Evolutionary conservation across 2,113 vertebrate species (phyloP).

Genomic region (Seriola dumerili): DNA sequence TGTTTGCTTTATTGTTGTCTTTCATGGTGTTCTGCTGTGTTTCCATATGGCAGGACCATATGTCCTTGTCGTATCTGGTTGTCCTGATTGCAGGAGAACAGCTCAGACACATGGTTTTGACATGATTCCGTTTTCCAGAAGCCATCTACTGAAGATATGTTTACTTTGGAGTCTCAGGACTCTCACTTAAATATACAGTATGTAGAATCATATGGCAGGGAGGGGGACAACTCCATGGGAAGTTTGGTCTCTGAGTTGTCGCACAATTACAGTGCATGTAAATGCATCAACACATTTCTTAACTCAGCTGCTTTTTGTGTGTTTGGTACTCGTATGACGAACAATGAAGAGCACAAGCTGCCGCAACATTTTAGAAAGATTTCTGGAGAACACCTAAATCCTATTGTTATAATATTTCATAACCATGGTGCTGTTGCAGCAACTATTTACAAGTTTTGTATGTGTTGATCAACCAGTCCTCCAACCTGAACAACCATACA

Average conservation of each 20-base stretch:
- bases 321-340: background rate
- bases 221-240: too few species aligned
- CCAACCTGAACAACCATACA: too few species aligned
- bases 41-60: conserved; percentile 38
- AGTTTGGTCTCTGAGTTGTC: too few species aligned
- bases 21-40: conserved; percentile 7
- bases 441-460: background rate
- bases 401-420: background rate
- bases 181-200: too few species aligned
- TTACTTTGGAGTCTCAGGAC: background rate
- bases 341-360: background rate
- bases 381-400: background rate
- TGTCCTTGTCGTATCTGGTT: conserved; percentile 22
- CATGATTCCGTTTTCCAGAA: background rate
- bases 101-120: conserved; percentile 8
- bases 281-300: background rate
- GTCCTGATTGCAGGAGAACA: background rate
- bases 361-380: background rate
- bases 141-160: background rate
- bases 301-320: background rate
- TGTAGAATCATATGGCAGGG: too few species aligned
- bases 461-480: background rate
- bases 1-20: conserved; percentile 10
- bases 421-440: background rate
- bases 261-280: background rate